phyloP scores from a whole-genome alignment of 2,113 vertebrate genomes.

The Pseudonaja textilis region DNA sequence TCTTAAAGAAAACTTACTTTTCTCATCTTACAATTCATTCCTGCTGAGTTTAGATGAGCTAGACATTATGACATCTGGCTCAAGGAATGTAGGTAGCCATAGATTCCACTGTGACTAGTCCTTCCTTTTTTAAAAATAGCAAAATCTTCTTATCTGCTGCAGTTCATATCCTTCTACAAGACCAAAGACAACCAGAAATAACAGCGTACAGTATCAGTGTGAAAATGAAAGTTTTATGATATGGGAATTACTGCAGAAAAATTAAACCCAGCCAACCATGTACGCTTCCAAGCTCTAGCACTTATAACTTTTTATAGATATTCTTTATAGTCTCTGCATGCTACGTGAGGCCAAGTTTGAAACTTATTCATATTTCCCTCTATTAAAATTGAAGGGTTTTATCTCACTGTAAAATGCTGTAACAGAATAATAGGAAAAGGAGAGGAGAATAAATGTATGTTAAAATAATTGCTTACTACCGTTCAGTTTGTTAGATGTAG shows the following conservation, averaged over 20 bases:
- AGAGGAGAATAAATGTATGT: neutral
- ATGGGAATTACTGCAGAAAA: slow-evolving; percentile 24
- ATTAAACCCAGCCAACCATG: neutral
- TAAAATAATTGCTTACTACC: neutral
- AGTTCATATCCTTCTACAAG: neutral
- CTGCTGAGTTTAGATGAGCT: neutral
- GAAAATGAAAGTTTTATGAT: slow-evolving; percentile 26
- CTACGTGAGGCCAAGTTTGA: slow-evolving; percentile 3
- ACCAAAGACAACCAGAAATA: neutral
- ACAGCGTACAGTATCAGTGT: neutral
- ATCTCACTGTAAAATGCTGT: slow-evolving; percentile 2
- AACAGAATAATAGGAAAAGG: neutral
- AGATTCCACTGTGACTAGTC: neutral
- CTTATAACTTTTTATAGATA: slow-evolving; percentile 10
- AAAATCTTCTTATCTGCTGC: neutral
- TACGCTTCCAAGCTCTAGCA: neutral
- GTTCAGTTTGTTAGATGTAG: neutral
- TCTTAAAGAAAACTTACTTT: neutral
- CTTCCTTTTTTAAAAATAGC: neutral
- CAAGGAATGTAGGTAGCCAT: neutral
- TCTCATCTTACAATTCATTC: neutral
- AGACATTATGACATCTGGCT: neutral
- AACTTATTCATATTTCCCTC: neutral
- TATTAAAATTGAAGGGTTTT: neutral
- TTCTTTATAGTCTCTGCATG: neutral